Percentiles rank a stretch among this genome's conserved stretches.
These are phyloP conservation scores for Phoxinus dragarum DNA, from an alignment of 2,797 vertebrate genomes.

Conservation along the genomic window DNA sequence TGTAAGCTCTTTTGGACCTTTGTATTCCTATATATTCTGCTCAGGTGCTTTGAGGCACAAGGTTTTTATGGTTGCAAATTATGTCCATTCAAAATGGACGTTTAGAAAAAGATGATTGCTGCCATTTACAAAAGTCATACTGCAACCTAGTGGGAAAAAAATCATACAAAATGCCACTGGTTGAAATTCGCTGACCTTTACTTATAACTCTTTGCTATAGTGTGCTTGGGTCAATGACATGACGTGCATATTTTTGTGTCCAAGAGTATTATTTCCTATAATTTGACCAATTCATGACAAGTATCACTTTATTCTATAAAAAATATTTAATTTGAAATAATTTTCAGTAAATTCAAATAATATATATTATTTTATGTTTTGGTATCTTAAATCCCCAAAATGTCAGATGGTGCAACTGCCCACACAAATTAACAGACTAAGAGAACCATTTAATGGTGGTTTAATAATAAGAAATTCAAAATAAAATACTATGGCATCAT, in stretches of 20 bases:
- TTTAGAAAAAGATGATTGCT: conserved; percentile 12
- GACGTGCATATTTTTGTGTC: background rate
- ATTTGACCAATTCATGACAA: background rate
- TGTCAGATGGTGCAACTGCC: background rate
- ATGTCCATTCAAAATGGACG: conserved; percentile 6
- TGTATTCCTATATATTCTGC: background rate
- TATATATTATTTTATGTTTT: background rate
- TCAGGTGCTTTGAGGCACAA: background rate
- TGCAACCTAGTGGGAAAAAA: background rate
- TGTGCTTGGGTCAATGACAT: background rate
- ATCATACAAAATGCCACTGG: background rate
- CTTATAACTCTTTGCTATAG: background rate
- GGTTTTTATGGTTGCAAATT: conserved; percentile 6
- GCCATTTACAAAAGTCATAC: conserved; percentile 20
- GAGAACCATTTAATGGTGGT: no score
- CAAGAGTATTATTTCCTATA: background rate
- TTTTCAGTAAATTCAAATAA: background rate
- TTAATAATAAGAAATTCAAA: no score
- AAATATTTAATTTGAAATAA: background rate
- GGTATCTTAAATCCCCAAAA: background rate
- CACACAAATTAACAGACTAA: no score
- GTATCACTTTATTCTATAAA: no score
- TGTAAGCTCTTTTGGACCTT: conserved; percentile 1
- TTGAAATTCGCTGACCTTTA: conserved; percentile 52
- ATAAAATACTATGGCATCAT: no score